Percentiles rank a stretch among this genome's conserved stretches.
Evolutionary conservation across 2,797 vertebrate species (phyloP).

Genomic region (Alauda arvensis): DNA sequence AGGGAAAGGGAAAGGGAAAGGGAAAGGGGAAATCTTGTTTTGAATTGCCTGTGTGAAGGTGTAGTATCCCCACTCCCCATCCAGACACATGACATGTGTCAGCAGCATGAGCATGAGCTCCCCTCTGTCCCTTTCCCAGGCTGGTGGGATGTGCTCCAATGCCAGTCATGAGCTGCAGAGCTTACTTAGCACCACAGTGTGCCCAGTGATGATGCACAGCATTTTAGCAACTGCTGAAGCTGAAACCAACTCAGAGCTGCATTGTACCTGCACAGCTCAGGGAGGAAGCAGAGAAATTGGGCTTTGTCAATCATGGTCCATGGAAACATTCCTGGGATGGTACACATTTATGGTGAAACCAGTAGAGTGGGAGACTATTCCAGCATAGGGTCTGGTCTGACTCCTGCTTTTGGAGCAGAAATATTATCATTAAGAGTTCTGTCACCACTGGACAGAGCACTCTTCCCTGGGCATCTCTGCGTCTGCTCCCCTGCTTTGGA

Average conservation of each 20-base stretch:
- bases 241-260: not conserved
- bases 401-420: not conserved
- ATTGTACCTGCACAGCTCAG: not conserved
- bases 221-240: not conserved
- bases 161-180: not conserved
- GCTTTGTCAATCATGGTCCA: fast-evolving
- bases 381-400: not conserved
- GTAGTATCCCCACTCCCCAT: not conserved
- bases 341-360: not conserved
- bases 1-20: too few relatives aligned
- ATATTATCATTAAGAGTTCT: not conserved
- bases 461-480: not conserved
- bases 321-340: not conserved
- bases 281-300: not conserved
- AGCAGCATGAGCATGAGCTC: not conserved
- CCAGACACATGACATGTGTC: fast-evolving
- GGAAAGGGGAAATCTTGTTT: not conserved
- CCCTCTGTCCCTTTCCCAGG: not conserved
- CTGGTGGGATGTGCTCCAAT: not conserved
- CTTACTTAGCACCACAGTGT: not conserved
- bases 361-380: not conserved
- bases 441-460: not conserved
- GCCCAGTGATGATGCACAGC: not conserved
- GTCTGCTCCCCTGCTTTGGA: not conserved
- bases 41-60: not conserved